Conservation (phyloP, 2,113 vertebrate genomes). For the Passerina amoena region DNA sequence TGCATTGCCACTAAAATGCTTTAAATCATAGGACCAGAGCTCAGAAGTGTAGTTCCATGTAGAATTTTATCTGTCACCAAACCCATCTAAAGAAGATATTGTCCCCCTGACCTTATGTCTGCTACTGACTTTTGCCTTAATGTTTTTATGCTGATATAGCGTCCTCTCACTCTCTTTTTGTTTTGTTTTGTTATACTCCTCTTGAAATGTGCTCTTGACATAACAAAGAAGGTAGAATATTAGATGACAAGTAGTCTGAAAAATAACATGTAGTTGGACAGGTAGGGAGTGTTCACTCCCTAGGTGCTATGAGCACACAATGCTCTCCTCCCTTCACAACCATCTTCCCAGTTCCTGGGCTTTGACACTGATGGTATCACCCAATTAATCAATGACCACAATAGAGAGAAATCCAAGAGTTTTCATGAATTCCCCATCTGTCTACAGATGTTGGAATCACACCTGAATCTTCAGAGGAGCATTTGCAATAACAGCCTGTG, state of each 20-base stretch:
- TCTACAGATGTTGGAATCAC: not conserved
- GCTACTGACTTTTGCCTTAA: not conserved
- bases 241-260: not conserved
- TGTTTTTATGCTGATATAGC: fast-evolving
- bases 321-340: not conserved
- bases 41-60: not conserved
- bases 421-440: not conserved
- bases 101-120: too few relatives aligned
- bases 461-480: not conserved
- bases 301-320: too few relatives aligned
- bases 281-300: not conserved
- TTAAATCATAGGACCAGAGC: fast-evolving
- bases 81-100: not conserved
- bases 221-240: not conserved
- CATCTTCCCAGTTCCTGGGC: not conserved
- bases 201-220: not conserved
- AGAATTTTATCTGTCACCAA: not conserved
- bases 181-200: not conserved
- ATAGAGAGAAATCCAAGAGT: not conserved
- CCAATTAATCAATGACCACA: not conserved
- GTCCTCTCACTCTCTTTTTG: not conserved
- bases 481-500: not conserved
- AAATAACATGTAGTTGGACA: not conserved
- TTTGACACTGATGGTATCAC: not conserved
- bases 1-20: not conserved